Conservation (phyloP, 2,113 vertebrate species). For the Hassar affinis region DNA sequence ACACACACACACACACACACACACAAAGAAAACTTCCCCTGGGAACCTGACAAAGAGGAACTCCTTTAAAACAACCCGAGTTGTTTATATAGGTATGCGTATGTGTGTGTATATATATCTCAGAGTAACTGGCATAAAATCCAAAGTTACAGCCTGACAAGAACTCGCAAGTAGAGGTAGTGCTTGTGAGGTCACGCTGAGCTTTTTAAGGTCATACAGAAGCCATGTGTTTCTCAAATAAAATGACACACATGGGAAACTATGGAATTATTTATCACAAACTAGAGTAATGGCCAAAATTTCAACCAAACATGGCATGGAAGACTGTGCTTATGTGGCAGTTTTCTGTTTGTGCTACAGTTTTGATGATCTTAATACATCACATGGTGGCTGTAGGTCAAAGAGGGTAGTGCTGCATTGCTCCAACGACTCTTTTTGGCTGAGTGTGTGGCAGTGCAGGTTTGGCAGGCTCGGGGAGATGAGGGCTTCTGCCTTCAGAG, state of each 20-base stretch:
- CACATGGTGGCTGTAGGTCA: conserved; percentile 43
- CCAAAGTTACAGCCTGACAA: not conserved
- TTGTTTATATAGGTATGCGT: not conserved
- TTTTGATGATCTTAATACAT: conserved; percentile 57
- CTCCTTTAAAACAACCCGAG: conserved; percentile 25
- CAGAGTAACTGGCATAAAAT: no score
- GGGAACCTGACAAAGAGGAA: conserved; percentile 30
- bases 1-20: no score
- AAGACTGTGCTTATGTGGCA: conserved; percentile 47
- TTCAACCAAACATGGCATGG: conserved; percentile 68
- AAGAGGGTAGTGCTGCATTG: conserved; percentile 27
- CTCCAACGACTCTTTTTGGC: conserved; percentile 45
- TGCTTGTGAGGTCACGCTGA: not conserved
- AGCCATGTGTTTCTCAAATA: conserved; percentile 50
- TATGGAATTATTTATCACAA: conserved; percentile 69
- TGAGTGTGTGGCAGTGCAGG: conserved; percentile 61
- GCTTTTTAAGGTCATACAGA: conserved; percentile 2
- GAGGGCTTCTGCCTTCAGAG: conserved; percentile 41
- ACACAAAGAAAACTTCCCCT: conserved; percentile 8
- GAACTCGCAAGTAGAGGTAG: not conserved
- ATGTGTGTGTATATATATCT: no score
- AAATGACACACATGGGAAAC: conserved; percentile 58
- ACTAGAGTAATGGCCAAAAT: conserved; percentile 47
- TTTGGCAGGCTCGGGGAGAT: conserved; percentile 60
- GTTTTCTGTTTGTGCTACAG: conserved; percentile 17